Evolutionary conservation across 2,797 vertebrate species (phyloP).

Genomic region (Eptatretus atami): DNA sequence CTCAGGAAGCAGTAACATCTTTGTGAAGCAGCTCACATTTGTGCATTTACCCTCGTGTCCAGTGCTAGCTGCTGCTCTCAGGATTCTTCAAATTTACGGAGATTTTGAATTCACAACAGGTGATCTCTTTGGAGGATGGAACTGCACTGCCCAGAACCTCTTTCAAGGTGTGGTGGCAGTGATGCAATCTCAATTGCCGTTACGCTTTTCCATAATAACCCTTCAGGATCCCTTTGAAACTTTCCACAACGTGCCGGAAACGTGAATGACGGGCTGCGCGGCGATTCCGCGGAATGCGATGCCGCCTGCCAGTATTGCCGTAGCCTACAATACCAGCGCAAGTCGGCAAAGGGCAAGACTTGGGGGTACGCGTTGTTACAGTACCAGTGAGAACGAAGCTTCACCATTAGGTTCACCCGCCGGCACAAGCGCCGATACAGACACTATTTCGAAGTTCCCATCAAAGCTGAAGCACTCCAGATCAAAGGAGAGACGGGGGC

Average conservation of each 20-base stretch:
- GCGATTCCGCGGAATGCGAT: slow-evolving; percentile 26
- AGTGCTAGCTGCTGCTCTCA: slow-evolving; percentile 32
- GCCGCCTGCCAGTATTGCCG: slow-evolving; percentile 41
- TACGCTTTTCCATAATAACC: slow-evolving; percentile 27
- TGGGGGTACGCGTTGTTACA: slow-evolving; percentile 48
- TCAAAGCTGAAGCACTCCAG: slow-evolving; percentile 15
- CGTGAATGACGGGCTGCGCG: slow-evolving; percentile 23
- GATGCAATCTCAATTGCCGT: no score
- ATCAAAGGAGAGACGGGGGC: slow-evolving; percentile 11
- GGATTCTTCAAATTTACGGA: slow-evolving; percentile 38
- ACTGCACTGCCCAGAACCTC: slow-evolving; percentile 8
- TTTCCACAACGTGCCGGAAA: slow-evolving; percentile 62
- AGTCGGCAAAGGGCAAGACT: slow-evolving; percentile 27
- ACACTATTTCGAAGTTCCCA: slow-evolving; percentile 16
- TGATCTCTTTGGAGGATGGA: slow-evolving; percentile 31
- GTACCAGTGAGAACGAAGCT: slow-evolving; percentile 12
- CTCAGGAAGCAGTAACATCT: neutral
- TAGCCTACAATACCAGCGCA: slow-evolving; percentile 36
- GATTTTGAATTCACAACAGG: slow-evolving; percentile 26
- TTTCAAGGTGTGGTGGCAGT: no score
- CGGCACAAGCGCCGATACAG: slow-evolving; percentile 11
- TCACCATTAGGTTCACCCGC: slow-evolving; percentile 7
- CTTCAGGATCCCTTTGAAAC: slow-evolving; percentile 63
- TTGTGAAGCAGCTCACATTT: neutral
- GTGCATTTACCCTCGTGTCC: neutral